Base-by-base conservation (phyloP, 1,140 invertebrate species). In the Thaumatotibia leucotreta region DNA sequence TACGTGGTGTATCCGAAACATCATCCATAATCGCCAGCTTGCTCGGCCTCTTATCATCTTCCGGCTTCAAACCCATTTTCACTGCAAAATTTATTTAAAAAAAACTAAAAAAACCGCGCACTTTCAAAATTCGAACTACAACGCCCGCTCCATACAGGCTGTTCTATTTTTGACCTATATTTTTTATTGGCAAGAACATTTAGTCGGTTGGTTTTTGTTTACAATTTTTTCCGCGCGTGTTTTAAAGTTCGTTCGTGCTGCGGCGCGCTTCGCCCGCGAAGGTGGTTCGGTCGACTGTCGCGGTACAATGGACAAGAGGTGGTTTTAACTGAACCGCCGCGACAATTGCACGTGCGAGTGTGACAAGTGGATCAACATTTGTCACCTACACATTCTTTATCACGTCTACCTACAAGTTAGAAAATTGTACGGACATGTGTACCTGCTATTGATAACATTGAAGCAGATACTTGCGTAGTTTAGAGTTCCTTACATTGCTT, bases 1-100 rank as follows among this genome's bases (percentile, higher is more conserved):
- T 67, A 89, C 87, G 76, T 84, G 84, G 86, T 31, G 65, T 70
- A 67, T 85, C 82, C 8, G 82, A 82, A 58, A 73, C 74, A 54
- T 81, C 88, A 72, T 89, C 88, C 86, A 91, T 91, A 64, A 91
- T 91, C 66, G 86, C 88, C 78, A 91, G 31, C 69, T 91, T 91
- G 77, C 88, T 91, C 23, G 88, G 88, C 65, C 83, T 73, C 64
- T 91, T 91, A 65, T 91, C 85, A 64, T 91, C 86, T 67, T 89
- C 84, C 33, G 77, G 67, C 64, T 77, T 89, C 75, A 90, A 82
- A 75, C 85, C 86, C 86, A 90, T 90, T 80, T 82, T 86, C 84
- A 89, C 86, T 77, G 70, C 61, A 63, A 72, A 66, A 76, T 63
- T 70, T 33, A 69, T 74, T 73, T 67, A 75, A 71, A 74, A 80